Evolutionary conservation across 2,797 vertebrate genomes (phyloP).

Genomic region (Molothrus aeneus): DNA sequence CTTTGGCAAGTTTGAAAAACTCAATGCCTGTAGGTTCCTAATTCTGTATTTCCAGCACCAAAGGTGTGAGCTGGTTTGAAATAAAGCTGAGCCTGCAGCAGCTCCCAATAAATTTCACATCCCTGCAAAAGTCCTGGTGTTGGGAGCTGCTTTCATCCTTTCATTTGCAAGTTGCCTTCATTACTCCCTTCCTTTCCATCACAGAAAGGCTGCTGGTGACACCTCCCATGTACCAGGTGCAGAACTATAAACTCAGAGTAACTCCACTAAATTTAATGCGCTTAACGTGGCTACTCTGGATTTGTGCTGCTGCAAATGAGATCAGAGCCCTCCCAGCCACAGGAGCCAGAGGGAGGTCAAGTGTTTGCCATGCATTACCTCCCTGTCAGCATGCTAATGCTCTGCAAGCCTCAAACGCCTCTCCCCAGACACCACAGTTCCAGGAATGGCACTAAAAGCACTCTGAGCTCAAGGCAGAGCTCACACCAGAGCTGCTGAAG

Average conservation of each 20-base stretch:
- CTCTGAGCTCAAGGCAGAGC: neutral
- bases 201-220: neutral
- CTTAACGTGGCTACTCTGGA: neutral
- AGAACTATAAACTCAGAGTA: neutral
- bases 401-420: neutral
- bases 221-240: constrained; percentile 29
- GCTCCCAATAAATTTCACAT: constrained; percentile 31
- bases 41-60: neutral
- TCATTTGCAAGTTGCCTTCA: constrained; percentile 7
- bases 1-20: neutral
- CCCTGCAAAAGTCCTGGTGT: neutral
- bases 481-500: neutral
- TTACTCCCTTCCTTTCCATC: neutral
- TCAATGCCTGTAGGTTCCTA: neutral
- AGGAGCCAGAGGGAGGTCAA: constrained; percentile 8
- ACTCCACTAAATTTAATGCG: constrained; percentile 36
- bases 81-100: neutral
- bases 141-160: neutral
- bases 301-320: neutral
- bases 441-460: constrained; percentile 29
- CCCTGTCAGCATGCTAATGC: neutral
- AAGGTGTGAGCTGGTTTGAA: neutral
- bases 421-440: neutral
- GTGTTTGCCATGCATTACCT: neutral
- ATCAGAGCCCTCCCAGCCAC: constrained; percentile 3